Evolutionary conservation across 2,888 invertebrate genomes (phyloP).

Genomic region (Drosophila subquinaria): DNA sequence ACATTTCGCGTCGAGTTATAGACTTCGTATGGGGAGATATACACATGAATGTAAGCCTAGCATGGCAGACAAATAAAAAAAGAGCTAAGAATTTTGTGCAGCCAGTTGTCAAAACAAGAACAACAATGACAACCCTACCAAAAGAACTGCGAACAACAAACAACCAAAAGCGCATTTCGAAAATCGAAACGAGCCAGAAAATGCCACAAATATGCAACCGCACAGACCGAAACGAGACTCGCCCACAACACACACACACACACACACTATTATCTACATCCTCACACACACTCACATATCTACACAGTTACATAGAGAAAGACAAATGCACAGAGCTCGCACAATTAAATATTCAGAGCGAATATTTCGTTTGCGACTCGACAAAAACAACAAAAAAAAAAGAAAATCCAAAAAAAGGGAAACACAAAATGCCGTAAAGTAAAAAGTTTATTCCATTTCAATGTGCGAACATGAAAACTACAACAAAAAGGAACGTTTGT

Average conservation of each 20-base stretch:
- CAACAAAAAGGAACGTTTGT: constrained; percentile 18
- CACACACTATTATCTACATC: background rate
- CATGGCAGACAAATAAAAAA: constrained; percentile 21
- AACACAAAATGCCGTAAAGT: constrained; percentile 38
- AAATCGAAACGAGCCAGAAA: constrained; percentile 68
- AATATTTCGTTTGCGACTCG: constrained; percentile 63
- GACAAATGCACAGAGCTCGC: constrained; percentile 51
- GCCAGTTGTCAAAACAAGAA: constrained; percentile 47
- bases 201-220: constrained; percentile 69
- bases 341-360: constrained; percentile 77
- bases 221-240: constrained; percentile 58
- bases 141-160: constrained; percentile 63
- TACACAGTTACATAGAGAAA: constrained; percentile 10
- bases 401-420: constrained; percentile 16
- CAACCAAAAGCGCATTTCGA: constrained; percentile 71
- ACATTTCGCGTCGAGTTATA: constrained; percentile 1
- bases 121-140: constrained; percentile 37
- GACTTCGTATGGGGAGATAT: constrained; percentile 1
- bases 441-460: constrained; percentile 23
- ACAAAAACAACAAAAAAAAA: background rate
- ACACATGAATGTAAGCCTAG: constrained; percentile 2
- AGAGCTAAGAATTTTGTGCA: constrained; percentile 46
- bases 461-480: constrained; percentile 14
- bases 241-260: constrained; percentile 9
- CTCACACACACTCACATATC: background rate